Evolutionary conservation across 2,113 vertebrate species (phyloP).

Genomic region (Podarcis raffonei): DNA sequence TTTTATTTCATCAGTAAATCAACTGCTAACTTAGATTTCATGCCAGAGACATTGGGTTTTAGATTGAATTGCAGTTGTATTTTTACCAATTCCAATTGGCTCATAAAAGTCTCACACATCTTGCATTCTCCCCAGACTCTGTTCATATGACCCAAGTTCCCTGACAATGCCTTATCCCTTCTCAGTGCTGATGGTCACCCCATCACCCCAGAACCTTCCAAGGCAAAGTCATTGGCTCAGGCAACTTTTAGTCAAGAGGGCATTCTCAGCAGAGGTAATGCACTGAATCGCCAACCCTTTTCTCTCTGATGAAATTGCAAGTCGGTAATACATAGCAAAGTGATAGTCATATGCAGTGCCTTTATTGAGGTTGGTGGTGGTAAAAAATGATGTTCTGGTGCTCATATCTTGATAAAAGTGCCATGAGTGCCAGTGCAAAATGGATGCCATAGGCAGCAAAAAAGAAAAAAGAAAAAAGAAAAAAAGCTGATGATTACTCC

Average conservation of each 20-base stretch:
- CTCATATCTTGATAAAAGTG: too few relatives aligned
- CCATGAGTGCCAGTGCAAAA: too few relatives aligned
- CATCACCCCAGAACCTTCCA: background rate
- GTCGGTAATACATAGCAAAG: background rate
- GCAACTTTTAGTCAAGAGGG: background rate
- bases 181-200: background rate
- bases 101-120: background rate
- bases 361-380: too few relatives aligned
- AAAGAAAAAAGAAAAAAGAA: too few relatives aligned
- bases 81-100: background rate
- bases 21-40: background rate
- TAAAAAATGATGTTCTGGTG: too few relatives aligned
- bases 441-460: too few relatives aligned
- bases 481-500: too few relatives aligned
- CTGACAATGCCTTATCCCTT: background rate
- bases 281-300: background rate
- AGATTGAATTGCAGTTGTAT: background rate
- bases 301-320: background rate
- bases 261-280: background rate
- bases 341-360: background rate
- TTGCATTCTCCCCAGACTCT: background rate
- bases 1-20: background rate
- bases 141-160: background rate
- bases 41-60: background rate
- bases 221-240: background rate